phyloP scores from a whole-genome alignment of 1,140 invertebrate genomes.

The Drosophila kohkoa region DNA sequence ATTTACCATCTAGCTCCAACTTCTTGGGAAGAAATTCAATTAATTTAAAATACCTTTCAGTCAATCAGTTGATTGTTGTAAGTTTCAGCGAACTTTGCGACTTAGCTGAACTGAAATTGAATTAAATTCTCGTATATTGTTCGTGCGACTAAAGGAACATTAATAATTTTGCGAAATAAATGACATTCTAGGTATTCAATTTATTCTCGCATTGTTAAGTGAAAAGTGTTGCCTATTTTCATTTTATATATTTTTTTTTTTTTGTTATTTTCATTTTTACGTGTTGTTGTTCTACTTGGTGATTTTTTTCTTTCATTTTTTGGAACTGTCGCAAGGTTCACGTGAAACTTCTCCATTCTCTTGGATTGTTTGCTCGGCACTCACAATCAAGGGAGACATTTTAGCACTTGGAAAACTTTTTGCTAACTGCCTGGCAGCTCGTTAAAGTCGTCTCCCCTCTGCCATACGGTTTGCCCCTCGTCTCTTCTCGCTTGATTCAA shows the following conservation, averaged over 20 bases:
- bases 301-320: neutral
- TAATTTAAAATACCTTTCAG: neutral
- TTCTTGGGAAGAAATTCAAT: neutral
- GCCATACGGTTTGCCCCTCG: neutral
- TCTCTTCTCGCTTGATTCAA: neutral
- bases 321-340: constrained; percentile 17
- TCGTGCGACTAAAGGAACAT: neutral
- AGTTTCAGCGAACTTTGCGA: neutral
- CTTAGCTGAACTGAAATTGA: neutral
- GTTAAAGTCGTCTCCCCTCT: constrained; percentile 53
- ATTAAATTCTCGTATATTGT: neutral
- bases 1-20: neutral
- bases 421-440: constrained; percentile 58
- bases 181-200: constrained; percentile 1
- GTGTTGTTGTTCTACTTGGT: too few relatives aligned
- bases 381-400: constrained; percentile 47
- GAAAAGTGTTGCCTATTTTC: constrained; percentile 34
- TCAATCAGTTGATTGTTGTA: constrained; percentile 1
- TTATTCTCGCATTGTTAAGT: constrained; percentile 23
- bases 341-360: constrained; percentile 2
- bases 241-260: neutral
- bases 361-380: constrained; percentile 22
- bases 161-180: neutral
- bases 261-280: neutral
- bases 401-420: constrained; percentile 58